Base-by-base conservation (phyloP, 37 sponge, comb jelly and placozoan species). In the Agelas oroides region DNA sequence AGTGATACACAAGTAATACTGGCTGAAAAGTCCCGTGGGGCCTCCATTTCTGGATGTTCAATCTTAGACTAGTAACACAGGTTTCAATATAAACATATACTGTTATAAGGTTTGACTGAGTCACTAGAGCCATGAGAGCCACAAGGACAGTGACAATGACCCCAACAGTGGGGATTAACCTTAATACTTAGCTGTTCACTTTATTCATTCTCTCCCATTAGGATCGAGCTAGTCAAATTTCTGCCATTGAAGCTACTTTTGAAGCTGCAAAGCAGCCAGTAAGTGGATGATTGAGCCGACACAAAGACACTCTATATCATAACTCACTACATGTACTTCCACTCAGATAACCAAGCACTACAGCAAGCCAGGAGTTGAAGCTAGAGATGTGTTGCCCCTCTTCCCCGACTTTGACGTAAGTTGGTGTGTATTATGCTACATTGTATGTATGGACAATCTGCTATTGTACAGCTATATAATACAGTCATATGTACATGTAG, bases 191-290 rank as follows among this genome's bases (percentile, higher is more conserved):
- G 8, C 3, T 46, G 46, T 46, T 12, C 46, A 8, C 8, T 8
- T 46, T 46, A n/a, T n/a, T n/a, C n/a, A n/a, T 8, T 8, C 46
- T 46, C 59, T 76, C 5, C 14, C 53, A 71, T 32, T 63, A 95
- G 96, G 99, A 99, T 82, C 71, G 96, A 68, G 92, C 97, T 15
- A 97, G 96, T 65, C 99, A 99, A 73, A 99, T 99, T 24, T 86
- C 88, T 39, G 99, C 99, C 19, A 97, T 99, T 40, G 96, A 97
- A 62, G 78, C 89, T 14, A 95, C 99, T 18, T 99, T 99, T 89
- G 96, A 95, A 34, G 96, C 94, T 28, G 96, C 97, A 17, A 93
- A 95, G 33, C 81, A 90, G 73, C 95, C 97, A 24, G 97, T 96
- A 59, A 82, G 96, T 69, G 8, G n/a, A 24, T 77, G 59, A 15